Conservation (phyloP, 2,113 vertebrate species). For the Salvelinus sp. region DNA sequence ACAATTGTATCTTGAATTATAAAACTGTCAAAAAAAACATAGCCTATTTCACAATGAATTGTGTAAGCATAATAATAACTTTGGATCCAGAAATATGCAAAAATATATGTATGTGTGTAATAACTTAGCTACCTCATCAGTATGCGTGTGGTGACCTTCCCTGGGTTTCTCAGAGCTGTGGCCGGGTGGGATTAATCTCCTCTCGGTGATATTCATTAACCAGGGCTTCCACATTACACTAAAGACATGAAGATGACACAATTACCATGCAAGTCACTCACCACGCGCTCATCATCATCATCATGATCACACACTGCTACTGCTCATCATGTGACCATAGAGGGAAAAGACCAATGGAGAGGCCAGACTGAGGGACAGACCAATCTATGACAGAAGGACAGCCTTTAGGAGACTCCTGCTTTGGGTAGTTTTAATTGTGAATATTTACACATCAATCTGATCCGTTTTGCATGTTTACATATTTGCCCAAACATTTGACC, state of each 20-base stretch:
- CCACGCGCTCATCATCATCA: constrained; percentile 59
- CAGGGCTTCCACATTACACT: constrained; percentile 70
- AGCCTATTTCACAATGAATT: no score
- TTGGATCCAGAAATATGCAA: not conserved
- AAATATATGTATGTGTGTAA: not conserved
- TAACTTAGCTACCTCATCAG: constrained; percentile 73
- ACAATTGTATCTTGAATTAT: no score
- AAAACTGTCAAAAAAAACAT: not conserved
- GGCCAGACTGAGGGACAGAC: not conserved
- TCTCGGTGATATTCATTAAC: constrained; percentile 82
- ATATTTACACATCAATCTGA: no score
- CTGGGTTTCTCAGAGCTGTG: constrained; percentile 78
- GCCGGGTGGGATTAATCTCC: constrained; percentile 84
- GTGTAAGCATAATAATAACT: no score
- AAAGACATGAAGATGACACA: constrained; percentile 78
- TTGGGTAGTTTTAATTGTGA: no score
- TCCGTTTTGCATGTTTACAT: not conserved
- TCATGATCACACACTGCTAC: constrained; percentile 15
- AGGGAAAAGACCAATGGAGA: not conserved
- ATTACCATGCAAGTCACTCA: constrained; percentile 38
- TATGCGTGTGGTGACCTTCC: constrained; percentile 78
- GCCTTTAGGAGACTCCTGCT: not conserved
- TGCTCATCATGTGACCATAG: constrained; percentile 30
- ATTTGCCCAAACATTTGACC: constrained; percentile 35
- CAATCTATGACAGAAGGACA: not conserved